Conservation (phyloP, 2,888 invertebrate species). For the Apoda limacodes region DNA sequence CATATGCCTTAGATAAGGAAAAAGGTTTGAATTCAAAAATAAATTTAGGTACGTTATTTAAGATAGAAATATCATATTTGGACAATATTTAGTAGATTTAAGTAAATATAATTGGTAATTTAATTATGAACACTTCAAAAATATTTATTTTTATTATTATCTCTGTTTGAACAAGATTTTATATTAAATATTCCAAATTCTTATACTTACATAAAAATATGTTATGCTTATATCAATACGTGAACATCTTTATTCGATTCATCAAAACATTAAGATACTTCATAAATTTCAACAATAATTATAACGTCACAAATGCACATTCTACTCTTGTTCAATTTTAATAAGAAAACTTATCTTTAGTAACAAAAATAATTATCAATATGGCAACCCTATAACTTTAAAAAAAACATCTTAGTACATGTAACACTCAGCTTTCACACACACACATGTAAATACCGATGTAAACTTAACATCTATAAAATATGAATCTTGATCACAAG, state of each 20-base stretch:
- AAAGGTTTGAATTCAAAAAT: too few species aligned
- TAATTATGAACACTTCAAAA: too few species aligned
- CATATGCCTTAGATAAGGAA: too few species aligned
- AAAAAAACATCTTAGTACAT: constrained; percentile 24
- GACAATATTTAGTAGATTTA: too few species aligned
- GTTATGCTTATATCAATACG: constrained; percentile 34
- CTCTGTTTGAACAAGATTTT: too few species aligned
- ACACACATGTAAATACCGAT: constrained; percentile 10
- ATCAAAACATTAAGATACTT: constrained; percentile 25
- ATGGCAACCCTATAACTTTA: constrained; percentile 41
- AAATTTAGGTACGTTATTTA: too few species aligned
- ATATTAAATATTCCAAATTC: too few species aligned
- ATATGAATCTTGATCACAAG: constrained; percentile 30
- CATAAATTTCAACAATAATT: too few species aligned
- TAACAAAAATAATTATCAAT: constrained; percentile 31
- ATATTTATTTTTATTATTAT: too few species aligned
- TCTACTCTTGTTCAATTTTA: constrained; percentile 39
- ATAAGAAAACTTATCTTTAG: constrained; percentile 26
- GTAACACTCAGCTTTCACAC: constrained; percentile 26
- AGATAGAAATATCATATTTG: too few species aligned
- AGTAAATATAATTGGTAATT: too few species aligned
- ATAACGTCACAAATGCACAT: constrained; percentile 51
- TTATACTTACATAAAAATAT: too few species aligned
- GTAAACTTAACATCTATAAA: constrained; percentile 7
- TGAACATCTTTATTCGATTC: constrained; percentile 34